phyloP scores from a whole-genome alignment of 2,888 invertebrate species.

The Steinernema hermaphroditum region DNA sequence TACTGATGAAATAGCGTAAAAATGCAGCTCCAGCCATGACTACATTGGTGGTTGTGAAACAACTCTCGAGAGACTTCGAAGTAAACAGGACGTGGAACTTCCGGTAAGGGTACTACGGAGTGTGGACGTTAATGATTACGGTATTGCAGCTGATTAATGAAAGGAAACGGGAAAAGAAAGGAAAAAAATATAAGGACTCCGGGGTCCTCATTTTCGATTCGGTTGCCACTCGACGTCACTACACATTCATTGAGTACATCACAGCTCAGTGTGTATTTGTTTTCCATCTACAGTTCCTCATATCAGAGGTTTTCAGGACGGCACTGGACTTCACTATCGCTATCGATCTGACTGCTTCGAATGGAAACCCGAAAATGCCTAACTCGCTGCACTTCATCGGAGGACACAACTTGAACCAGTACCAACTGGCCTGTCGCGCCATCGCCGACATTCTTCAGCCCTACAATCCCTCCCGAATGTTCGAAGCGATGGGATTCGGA shows the following conservation, averaged over 20 bases:
- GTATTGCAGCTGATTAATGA: constrained; percentile 68
- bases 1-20: background rate
- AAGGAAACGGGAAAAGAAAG: constrained; percentile 70
- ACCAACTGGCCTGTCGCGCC: constrained; percentile 67
- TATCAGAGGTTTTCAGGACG: constrained; percentile 60
- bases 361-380: constrained; percentile 68
- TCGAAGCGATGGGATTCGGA: constrained; percentile 72
- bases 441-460: constrained; percentile 59
- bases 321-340: constrained; percentile 70
- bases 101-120: constrained; percentile 22
- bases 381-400: constrained; percentile 68
- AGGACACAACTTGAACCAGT: constrained; percentile 69
- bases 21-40: constrained; percentile 66
- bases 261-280: constrained; percentile 69
- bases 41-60: constrained; percentile 70
- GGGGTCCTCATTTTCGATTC: constrained; percentile 67
- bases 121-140: background rate
- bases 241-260: constrained; percentile 72
- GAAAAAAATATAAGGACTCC: constrained; percentile 69
- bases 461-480: constrained; percentile 68
- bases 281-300: background rate
- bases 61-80: constrained; percentile 63
- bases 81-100: constrained; percentile 4
- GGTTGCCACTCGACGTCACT: constrained; percentile 63
- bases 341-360: constrained; percentile 70